A percentile compares a stretch with the other conserved stretches of the same genome.
These are phyloP conservation scores for Entomyzon cyanotis DNA, from an alignment of 2,113 vertebrate genomes.

Conservation along the genomic window DNA sequence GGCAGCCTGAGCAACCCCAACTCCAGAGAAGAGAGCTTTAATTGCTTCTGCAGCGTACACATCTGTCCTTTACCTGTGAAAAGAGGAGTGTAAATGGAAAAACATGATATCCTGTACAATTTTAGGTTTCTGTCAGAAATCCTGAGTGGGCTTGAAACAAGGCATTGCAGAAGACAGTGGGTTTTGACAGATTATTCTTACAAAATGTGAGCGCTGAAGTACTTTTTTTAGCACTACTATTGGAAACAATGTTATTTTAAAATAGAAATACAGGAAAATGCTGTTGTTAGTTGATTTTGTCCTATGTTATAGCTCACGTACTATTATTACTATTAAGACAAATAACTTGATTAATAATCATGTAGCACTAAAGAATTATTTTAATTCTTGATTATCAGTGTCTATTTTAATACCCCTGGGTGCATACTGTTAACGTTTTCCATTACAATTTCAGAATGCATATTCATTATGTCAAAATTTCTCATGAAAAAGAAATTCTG, in stretches of 20 bases:
- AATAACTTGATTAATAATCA: not conserved
- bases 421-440: not conserved
- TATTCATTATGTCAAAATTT: not conserved
- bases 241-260: not conserved
- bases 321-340: not conserved
- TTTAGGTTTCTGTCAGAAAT: not conserved
- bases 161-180: not conserved
- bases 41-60: not conserved
- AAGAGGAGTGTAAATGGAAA: not conserved
- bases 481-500: not conserved
- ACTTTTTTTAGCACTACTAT: not conserved
- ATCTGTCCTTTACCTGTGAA: not conserved
- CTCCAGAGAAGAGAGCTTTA: not conserved
- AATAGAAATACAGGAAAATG: not conserved
- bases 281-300: not conserved
- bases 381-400: not conserved
- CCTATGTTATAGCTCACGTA: not conserved
- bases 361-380: not conserved
- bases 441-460: not conserved
- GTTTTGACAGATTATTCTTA: not conserved
- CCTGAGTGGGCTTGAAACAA: not conserved
- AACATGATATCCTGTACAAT: not conserved
- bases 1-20: not conserved
- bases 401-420: not conserved
- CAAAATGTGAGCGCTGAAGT: not conserved